phyloP scores from a whole-genome alignment of 2,113 vertebrate species.

The Anhinga rufa region DNA sequence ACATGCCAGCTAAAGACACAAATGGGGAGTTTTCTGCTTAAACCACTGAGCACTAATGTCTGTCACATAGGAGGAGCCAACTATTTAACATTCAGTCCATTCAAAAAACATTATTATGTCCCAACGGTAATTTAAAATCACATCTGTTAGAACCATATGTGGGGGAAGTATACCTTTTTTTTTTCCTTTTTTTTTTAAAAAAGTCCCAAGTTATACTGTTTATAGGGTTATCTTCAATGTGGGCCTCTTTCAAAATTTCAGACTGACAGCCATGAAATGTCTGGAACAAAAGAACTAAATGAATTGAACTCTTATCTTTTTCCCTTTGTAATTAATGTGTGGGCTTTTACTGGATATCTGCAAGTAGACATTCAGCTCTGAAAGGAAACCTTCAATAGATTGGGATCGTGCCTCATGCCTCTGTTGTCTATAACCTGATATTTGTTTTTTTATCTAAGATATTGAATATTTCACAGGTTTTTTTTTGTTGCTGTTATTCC shows the following conservation, averaged over 20 bases:
- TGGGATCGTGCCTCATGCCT: neutral
- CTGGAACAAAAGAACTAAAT: conserved; percentile 17
- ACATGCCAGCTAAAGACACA: neutral
- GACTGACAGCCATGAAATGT: conserved; percentile 41
- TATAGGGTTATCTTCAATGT: neutral
- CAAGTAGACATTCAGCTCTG: conserved; percentile 27
- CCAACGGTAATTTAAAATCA: conserved; percentile 47
- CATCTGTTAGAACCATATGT: conserved; percentile 47
- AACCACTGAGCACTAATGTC: neutral
- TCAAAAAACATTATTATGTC: conserved; percentile 51
- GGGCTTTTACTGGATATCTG: conserved; percentile 21
- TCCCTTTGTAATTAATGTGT: conserved; percentile 52
- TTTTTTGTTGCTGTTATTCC: neutral
- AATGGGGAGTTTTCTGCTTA: neutral
- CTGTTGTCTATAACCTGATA: neutral
- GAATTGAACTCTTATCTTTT: conserved; percentile 39
- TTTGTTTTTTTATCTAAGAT: conserved; percentile 13
- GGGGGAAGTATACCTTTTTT: neutral
- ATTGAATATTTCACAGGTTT: neutral
- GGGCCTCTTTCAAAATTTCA: conserved; percentile 26
- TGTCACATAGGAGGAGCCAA: conserved; percentile 47
- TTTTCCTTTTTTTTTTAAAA: neutral
- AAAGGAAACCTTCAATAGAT: conserved; percentile 18
- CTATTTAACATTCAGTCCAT: conserved; percentile 36
- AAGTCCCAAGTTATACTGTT: neutral